Percentiles rank a stretch among this genome's conserved stretches.
phyloP scores from a whole-genome alignment of 2,888 invertebrate species.

The Cephus spinipes region DNA sequence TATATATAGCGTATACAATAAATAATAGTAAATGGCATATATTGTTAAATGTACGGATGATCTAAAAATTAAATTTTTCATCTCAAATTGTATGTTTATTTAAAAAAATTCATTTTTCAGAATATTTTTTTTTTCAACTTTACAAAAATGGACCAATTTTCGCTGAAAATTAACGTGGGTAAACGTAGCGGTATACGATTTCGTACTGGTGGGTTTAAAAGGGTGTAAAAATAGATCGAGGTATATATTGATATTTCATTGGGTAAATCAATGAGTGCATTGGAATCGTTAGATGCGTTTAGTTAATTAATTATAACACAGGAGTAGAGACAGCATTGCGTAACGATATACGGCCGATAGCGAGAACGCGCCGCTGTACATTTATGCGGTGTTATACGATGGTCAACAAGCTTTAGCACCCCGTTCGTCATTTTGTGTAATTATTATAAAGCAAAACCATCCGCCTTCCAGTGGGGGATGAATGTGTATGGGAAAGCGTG shows the following conservation, averaged over 20 bases:
- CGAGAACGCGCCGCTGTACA: conserved; percentile 18
- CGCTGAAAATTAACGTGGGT: background rate
- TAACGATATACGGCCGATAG: background rate
- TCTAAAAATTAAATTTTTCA: too few relatives aligned
- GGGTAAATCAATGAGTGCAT: background rate
- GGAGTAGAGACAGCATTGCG: background rate
- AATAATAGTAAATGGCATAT: background rate
- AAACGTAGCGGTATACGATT: background rate
- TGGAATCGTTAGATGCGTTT: background rate
- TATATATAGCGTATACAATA: background rate
- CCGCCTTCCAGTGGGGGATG: conserved; percentile 11
- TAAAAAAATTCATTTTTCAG: background rate
- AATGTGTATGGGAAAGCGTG: conserved; percentile 9
- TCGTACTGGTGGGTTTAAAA: background rate
- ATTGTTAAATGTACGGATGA: too few relatives aligned
- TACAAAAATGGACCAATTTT: background rate
- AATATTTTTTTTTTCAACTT: background rate
- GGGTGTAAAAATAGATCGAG: background rate
- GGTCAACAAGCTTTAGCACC: conserved; percentile 37
- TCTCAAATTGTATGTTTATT: background rate
- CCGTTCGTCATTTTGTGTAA: conserved; percentile 39
- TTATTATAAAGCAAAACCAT: conserved; percentile 41
- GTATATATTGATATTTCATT: background rate
- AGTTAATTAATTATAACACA: background rate
- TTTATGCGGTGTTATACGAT: conserved; percentile 24